A percentile compares a stretch with the other conserved stretches of the same genome.
Evolutionary conservation across 2,888 invertebrate genomes (phyloP).

Genomic region (Marronus borbonicus): DNA sequence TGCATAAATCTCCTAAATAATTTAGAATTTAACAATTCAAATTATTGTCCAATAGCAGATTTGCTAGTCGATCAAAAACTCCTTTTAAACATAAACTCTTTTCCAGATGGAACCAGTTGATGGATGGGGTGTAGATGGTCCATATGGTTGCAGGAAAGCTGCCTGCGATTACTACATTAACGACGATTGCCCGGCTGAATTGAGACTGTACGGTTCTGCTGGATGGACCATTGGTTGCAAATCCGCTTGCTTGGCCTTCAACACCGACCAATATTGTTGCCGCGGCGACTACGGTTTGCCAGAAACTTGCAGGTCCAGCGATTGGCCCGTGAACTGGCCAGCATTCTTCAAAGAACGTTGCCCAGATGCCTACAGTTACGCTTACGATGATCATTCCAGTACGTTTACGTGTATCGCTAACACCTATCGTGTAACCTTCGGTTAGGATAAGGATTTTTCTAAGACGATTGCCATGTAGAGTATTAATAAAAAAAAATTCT

Average conservation of each 20-base stretch:
- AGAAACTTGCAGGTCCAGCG: constrained; percentile 66
- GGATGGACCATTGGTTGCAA: constrained; percentile 65
- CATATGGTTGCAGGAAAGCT: constrained; percentile 66
- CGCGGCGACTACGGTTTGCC: constrained; percentile 67
- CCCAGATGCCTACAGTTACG: constrained; percentile 73
- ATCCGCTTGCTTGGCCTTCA: constrained; percentile 70
- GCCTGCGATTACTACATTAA: constrained; percentile 66
- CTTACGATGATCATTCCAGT: constrained; percentile 72
- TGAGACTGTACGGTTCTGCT: constrained; percentile 58
- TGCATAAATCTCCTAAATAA: too few species aligned
- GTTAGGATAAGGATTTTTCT: background rate
- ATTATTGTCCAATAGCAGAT: too few species aligned
- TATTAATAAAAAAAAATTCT: background rate
- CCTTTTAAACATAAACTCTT: background rate
- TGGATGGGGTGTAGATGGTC: constrained; percentile 61
- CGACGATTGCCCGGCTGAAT: constrained; percentile 66
- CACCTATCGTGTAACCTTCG: constrained; percentile 61
- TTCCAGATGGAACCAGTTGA: constrained; percentile 40
- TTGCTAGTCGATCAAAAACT: background rate
- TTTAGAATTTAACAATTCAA: too few species aligned
- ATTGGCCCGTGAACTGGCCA: constrained; percentile 64
- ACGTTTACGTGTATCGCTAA: constrained; percentile 70
- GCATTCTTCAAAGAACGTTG: constrained; percentile 68
- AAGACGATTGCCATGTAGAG: background rate
- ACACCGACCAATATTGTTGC: constrained; percentile 71